Base-by-base conservation (phyloP, 2,797 vertebrate species). In the Buphagus erythrorhynchus region DNA sequence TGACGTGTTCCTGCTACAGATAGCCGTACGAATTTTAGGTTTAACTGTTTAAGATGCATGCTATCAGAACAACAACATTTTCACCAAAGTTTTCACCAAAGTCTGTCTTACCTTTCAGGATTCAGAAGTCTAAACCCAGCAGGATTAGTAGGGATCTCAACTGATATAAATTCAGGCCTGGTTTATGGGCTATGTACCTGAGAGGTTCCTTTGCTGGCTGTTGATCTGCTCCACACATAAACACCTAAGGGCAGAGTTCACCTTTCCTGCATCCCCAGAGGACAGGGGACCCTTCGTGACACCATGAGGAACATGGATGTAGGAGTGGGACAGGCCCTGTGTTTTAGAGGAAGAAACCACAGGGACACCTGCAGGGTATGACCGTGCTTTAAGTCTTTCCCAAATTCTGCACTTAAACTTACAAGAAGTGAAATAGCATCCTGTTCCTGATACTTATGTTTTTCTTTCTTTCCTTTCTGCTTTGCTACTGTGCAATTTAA, bases 241-340 rank as follows among this genome's bases (percentile, higher is more conserved):
- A 67, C 7, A 67, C 11, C 10, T 43, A 20, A 31, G 11, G 46
- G 13, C 17, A 80, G 52, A 71, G 13, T 16, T 59, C 28, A 66
- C 17, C 5, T 75, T 52, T 67, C 24, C 22, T 2, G 2, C 26
- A 10, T 55, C 31, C 12, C 13, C 21, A 18, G 15, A 13, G 33
- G 18, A 25, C 28, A 25, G 11, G 6, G 31, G 8, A 28, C 17
- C 51, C 25, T 20, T 2, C 0, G 0, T 3, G 4, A 36, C 24
- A 24, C 16, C 19, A 36, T 0, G 2, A 45, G 22, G 15, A 40
- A 1, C 10, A 9, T 5, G 3, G 5, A 5, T 40, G 12, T 10
- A 58, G 42, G n/a, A 54, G 55, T 19, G 6, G 17, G 31, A 6
- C 29, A 46, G 15, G 3, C 0, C 0, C 15, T 54, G 13, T 16